Evolutionary conservation across 2,797 vertebrate species (phyloP).

Genomic region (Falco rusticolus): DNA sequence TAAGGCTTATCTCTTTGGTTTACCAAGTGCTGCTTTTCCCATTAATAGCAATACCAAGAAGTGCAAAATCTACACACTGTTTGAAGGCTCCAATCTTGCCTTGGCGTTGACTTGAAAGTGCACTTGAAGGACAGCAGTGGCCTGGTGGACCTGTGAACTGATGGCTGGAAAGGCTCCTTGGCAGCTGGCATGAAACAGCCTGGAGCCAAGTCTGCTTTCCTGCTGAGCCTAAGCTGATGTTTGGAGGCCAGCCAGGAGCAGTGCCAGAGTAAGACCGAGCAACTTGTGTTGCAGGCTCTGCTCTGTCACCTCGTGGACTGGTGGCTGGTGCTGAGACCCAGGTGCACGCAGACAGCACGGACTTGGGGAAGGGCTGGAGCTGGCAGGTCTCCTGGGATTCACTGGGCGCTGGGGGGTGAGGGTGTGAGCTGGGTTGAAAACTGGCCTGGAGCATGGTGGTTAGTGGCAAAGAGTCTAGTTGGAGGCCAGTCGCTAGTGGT

Average conservation of each 20-base stretch:
- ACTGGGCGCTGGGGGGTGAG: not conserved
- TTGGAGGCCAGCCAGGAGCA: not conserved
- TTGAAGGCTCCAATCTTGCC: not conserved
- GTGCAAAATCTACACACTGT: not conserved
- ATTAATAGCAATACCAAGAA: not conserved
- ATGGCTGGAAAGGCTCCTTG: not conserved
- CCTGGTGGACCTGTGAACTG: not conserved
- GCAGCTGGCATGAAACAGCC: not conserved
- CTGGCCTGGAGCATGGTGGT: not conserved
- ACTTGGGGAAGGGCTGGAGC: not conserved
- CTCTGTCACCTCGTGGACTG: not conserved
- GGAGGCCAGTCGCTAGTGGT: not conserved
- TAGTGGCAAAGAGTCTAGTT: not conserved
- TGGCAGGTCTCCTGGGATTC: not conserved
- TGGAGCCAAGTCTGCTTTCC: not conserved
- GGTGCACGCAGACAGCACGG: not conserved
- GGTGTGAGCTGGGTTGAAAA: not conserved
- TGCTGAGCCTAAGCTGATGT: not conserved
- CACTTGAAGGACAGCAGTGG: not conserved
- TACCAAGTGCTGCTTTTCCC: not conserved
- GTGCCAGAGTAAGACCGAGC: not conserved
- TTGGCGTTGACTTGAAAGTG: not conserved
- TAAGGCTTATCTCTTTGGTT: not conserved
- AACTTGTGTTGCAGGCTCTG: rapidly evolving
- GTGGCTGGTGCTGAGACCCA: not conserved